Conservation (phyloP, 2,113 vertebrate species). For the Propithecus coquereli region DNA sequence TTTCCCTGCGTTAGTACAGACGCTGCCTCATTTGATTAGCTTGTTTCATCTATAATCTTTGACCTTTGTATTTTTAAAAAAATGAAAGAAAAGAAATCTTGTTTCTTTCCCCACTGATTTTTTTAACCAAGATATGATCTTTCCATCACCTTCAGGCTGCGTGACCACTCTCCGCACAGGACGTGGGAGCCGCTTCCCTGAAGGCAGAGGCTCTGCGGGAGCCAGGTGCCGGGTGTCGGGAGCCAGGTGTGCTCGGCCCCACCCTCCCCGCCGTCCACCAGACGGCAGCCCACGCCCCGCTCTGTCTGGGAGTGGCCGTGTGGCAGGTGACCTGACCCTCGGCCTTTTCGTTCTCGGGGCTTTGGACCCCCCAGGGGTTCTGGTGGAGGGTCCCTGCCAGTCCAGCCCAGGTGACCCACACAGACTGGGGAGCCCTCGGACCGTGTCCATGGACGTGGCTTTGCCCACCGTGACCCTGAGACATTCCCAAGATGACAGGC, state of each 20-base stretch:
- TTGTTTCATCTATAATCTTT: neutral
- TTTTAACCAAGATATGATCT: neutral
- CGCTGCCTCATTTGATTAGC: neutral
- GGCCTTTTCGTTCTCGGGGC: accelerated
- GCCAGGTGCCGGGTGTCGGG: accelerated
- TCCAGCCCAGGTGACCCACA: accelerated
- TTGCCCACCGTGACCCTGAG: accelerated
- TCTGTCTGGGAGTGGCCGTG: too few relatives aligned
- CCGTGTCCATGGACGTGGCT: accelerated
- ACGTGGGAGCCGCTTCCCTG: neutral
- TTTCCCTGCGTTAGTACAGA: neutral
- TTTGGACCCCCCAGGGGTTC: neutral
- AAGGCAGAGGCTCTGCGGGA: neutral
- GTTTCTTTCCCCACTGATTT: neutral
- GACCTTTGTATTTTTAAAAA: neutral
- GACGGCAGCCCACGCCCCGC: accelerated
- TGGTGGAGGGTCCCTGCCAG: neutral
- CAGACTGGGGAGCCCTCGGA: accelerated
- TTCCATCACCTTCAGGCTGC: neutral
- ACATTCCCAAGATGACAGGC: accelerated
- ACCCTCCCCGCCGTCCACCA: accelerated
- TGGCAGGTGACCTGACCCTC: neutral
- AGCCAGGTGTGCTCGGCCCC: accelerated
- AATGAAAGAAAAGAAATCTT: neutral
- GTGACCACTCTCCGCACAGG: accelerated